phyloP scores from a whole-genome alignment of 2,797 vertebrate species.

The Sarcophilus harrisii region DNA sequence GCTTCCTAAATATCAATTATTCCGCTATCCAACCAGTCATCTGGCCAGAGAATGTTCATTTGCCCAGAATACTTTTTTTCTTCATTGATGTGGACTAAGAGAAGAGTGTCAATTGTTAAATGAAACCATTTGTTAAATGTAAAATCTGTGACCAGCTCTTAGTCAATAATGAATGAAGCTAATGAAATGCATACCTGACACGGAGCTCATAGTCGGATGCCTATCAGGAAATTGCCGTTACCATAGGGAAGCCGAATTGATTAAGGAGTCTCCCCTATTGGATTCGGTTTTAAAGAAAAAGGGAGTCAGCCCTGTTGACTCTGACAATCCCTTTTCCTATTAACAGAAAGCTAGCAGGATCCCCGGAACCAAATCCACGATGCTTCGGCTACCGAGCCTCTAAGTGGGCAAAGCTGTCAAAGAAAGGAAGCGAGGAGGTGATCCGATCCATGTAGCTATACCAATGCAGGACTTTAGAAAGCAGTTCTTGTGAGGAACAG shows the following conservation, averaged over 20 bases:
- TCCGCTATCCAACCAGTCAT: conserved; percentile 33
- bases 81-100: conserved; percentile 55
- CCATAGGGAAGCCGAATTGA: conserved; percentile 22
- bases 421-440: conserved; percentile 71
- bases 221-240: conserved; percentile 46
- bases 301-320: conserved; percentile 32
- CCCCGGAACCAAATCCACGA: conserved; percentile 48
- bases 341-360: conserved; percentile 38
- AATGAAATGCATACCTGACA: neutral
- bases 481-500: neutral
- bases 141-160: conserved; percentile 37
- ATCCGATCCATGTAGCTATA: conserved; percentile 73
- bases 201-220: neutral
- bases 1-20: conserved; percentile 84
- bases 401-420: conserved; percentile 54
- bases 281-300: conserved; percentile 36
- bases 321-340: conserved; percentile 47
- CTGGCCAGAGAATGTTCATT: neutral
- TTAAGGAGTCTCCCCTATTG: neutral
- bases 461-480: conserved; percentile 63
- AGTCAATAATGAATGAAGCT: conserved; percentile 34
- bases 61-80: conserved; percentile 5
- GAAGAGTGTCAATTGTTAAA: conserved; percentile 50
- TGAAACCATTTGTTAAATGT: conserved; percentile 51
- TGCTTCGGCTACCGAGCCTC: conserved; percentile 61